phyloP scores from a whole-genome alignment of 2,888 invertebrate species.

The Nymphalis urticae region DNA sequence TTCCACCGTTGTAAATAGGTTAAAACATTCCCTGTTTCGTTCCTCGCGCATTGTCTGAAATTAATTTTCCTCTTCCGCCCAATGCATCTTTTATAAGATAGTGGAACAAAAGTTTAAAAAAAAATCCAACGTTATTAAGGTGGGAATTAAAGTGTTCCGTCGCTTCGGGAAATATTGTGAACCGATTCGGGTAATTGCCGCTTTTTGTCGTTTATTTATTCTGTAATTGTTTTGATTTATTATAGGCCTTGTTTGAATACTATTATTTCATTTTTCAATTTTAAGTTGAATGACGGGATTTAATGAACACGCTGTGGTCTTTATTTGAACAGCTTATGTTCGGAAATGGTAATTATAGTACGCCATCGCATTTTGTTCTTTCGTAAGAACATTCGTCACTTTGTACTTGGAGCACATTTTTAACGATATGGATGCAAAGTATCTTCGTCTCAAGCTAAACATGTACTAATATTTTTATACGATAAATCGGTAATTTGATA shows the following conservation, averaged over 20 bases:
- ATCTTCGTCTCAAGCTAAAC: no score
- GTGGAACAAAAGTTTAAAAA: conserved; percentile 64
- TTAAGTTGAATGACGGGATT: background rate
- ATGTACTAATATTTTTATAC: no score
- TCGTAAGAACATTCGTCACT: no score
- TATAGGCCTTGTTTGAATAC: conserved; percentile 22
- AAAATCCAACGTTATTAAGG: conserved; percentile 49
- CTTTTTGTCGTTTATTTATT: conserved; percentile 24
- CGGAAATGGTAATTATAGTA: no score
- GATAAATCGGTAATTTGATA: no score
- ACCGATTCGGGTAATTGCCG: conserved; percentile 47
- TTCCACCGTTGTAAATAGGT: conserved; percentile 37
- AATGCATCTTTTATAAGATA: conserved; percentile 75
- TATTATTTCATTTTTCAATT: conserved; percentile 5
- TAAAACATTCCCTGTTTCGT: conserved; percentile 49
- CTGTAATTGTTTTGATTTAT: conserved; percentile 22
- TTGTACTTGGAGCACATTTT: no score
- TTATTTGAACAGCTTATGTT: conserved; percentile 6
- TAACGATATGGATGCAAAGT: no score
- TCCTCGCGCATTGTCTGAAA: conserved; percentile 65
- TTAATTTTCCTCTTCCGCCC: conserved; percentile 76
- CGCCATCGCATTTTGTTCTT: no score
- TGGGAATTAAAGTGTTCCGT: conserved; percentile 52
- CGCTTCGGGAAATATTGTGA: conserved; percentile 42
- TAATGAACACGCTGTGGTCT: background rate